These are phyloP conservation scores for Tubulanus polymorphus DNA, from an alignment of 2,888 invertebrate genomes.

Conservation along the genomic window DNA sequence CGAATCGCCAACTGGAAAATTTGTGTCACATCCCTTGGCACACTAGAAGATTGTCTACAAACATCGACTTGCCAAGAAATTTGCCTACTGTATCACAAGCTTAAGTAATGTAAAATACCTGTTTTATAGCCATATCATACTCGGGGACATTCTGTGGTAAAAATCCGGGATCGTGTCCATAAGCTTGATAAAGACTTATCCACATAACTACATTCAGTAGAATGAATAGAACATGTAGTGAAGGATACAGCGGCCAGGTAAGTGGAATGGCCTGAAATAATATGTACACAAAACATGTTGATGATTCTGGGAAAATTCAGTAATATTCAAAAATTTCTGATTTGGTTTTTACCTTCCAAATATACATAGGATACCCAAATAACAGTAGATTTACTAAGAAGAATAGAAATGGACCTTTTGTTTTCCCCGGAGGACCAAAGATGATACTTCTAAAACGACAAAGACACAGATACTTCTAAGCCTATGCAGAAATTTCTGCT, in stretches of 20 bases:
- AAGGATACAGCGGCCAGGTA: slow-evolving; percentile 77
- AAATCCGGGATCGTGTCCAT: slow-evolving; percentile 84
- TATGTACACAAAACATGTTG: slow-evolving; percentile 5
- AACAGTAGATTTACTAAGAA: slow-evolving; percentile 79
- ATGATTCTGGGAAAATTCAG: not conserved
- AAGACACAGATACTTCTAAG: no score
- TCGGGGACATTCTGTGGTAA: slow-evolving; percentile 84
- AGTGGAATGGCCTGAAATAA: slow-evolving; percentile 73
- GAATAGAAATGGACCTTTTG: slow-evolving; percentile 80
- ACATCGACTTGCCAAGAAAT: no score
- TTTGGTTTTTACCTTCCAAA: slow-evolving; percentile 65
- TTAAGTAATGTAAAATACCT: no score
- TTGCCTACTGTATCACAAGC: not conserved
- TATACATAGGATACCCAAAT: slow-evolving; percentile 93
- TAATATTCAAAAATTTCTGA: not conserved
- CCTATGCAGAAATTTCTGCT: no score
- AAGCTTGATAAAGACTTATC: slow-evolving; percentile 86
- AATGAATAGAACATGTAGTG: slow-evolving; percentile 76
- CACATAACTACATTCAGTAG: slow-evolving; percentile 90
- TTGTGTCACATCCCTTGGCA: no score
- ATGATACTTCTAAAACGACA: slow-evolving; percentile 65
- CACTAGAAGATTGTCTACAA: no score
- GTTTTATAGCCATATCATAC: slow-evolving; percentile 81
- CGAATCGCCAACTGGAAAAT: no score
- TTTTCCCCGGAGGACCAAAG: slow-evolving; percentile 86